A percentile compares a stretch with the other conserved stretches of the same genome.
Conservation (phyloP, 2,888 invertebrate species). For the Eueremaeus valkanovi region DNA sequence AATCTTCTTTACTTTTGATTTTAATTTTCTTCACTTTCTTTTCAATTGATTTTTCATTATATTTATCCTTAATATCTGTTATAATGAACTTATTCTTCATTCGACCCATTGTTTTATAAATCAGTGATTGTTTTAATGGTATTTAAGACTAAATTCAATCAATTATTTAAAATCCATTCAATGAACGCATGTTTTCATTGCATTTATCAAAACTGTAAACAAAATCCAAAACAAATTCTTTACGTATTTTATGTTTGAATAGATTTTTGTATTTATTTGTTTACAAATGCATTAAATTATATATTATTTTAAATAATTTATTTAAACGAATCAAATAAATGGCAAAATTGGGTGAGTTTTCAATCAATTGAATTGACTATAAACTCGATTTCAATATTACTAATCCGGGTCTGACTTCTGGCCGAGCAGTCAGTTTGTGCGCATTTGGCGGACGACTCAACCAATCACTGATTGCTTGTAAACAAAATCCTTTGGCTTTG, state of each 20-base stretch:
- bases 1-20: background rate
- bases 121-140: background rate
- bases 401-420: background rate
- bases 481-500: background rate
- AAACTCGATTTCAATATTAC: background rate
- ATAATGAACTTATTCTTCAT: background rate
- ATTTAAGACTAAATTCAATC: background rate
- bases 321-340: background rate
- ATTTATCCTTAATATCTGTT: background rate
- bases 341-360: constrained; percentile 33
- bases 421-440: constrained; percentile 9
- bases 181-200: background rate
- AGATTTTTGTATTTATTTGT: background rate
- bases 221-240: background rate
- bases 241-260: background rate
- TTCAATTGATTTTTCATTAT: background rate
- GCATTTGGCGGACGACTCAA: background rate
- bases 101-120: background rate
- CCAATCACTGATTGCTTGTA: background rate
- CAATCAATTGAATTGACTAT: background rate
- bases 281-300: background rate
- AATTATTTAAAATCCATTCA: background rate
- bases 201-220: background rate
- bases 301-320: background rate
- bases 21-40: background rate